Percentiles rank a stretch among this genome's conserved stretches.
phyloP scores from a whole-genome alignment of 2,888 invertebrate species.

The Eubasilissa splendida region DNA sequence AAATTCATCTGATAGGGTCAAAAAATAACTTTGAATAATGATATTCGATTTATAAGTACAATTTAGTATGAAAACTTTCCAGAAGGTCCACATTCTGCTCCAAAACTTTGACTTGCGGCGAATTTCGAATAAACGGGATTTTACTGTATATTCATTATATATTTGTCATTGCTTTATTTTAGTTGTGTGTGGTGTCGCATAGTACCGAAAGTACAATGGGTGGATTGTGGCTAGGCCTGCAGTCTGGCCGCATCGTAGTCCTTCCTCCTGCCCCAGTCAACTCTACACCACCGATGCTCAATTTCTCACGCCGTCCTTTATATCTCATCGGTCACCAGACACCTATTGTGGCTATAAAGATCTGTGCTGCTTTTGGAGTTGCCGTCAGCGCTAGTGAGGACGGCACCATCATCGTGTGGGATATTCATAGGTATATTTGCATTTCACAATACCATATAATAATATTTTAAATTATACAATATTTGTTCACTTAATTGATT shows the following conservation, averaged over 20 bases:
- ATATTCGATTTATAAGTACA: no score
- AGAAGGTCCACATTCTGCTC: no score
- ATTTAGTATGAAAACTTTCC: no score
- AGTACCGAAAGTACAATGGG: constrained; percentile 60
- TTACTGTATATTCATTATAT: no score
- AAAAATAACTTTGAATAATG: no score
- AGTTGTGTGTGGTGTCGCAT: constrained; percentile 64
- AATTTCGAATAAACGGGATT: no score
- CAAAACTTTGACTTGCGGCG: no score
- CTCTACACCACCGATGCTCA: constrained; percentile 58
- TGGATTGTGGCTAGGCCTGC: constrained; percentile 79
- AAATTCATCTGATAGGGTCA: no score
- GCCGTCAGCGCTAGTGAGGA: constrained; percentile 82
- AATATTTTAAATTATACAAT: no score
- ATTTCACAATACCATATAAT: no score
- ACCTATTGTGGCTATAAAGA: constrained; percentile 77
- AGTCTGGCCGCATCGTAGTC: constrained; percentile 79
- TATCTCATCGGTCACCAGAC: constrained; percentile 79
- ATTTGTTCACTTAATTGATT: no score
- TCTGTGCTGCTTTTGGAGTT: constrained; percentile 84
- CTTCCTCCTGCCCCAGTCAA: constrained; percentile 61
- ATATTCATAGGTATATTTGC: constrained; percentile 78
- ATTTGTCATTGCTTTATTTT: constrained; percentile 31
- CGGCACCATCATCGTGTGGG: constrained; percentile 88
- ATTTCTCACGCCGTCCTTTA: constrained; percentile 62